Evolutionary conservation across 35 echinoderm and acorn worm genomes (phyloP), one percentile per base, ranked within the genome.

Genomic region (Acanthaster planci): DNA sequence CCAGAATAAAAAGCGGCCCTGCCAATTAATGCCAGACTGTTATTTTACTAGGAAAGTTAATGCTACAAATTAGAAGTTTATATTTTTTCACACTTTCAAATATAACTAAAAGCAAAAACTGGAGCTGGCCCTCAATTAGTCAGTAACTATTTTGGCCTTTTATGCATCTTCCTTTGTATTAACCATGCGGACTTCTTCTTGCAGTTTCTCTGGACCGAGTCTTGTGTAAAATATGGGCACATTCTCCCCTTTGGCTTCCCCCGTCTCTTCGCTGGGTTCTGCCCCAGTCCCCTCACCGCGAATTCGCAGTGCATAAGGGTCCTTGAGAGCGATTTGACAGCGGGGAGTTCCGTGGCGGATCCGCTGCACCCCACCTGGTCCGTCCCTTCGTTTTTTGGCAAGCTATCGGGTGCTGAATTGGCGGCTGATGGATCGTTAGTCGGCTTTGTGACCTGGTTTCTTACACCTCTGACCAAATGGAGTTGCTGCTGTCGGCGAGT

Each of bases 111-210:
- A n/a, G n/a, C n/a, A n/a, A n/a, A n/a, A n/a, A n/a, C n/a, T n/a
- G n/a, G n/a, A n/a, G n/a, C 40, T 94, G 92, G 1, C 92, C 78
- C 76, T 90, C 85, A 54, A n/a, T n/a, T n/a, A n/a, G 42, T 47
- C 42, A 72, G 34, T 72, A 2, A 72, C 64, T 26, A 7, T 30
- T 0, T 35, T 72, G 5, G 60, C 23, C 64, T 29, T 72, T 31
- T 72, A 27, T 26, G 34, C 22, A 29, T 21, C 23, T 72, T 72
- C 30, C 64, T 34, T 72, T 2, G 14, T 72, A 34, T 72, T 19
- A 10, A 72, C 64, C 64, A 72, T 72, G 8, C 64, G 23, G 14
- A 72, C 64, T 72, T 14, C 21, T 26, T 72, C 19, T 26, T 72
- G 64, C 10, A 72, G 0, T 30, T 26, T 34, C 64, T 72, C 64